Conservation (phyloP, 2,888 invertebrate species). For the Galerucella pusilla region DNA sequence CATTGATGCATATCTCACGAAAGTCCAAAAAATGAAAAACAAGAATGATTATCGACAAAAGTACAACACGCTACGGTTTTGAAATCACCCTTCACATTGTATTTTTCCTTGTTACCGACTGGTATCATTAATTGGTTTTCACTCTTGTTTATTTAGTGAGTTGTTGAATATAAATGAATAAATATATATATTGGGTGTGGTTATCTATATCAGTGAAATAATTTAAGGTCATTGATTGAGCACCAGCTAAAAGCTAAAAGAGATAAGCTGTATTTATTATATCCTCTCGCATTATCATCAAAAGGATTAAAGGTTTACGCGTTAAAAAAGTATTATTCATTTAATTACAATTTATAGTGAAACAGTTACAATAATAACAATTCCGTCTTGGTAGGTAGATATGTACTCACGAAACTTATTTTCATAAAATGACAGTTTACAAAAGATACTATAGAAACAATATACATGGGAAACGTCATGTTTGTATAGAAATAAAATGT, state of each 20-base stretch:
- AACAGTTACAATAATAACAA: too few species aligned
- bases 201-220: conserved; percentile 51
- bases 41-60: conserved; percentile 25
- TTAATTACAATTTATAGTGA: not conserved
- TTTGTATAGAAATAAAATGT: not conserved
- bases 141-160: conserved; percentile 55
- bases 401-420: too few species aligned
- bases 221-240: conserved; percentile 43
- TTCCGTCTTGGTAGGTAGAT: too few species aligned
- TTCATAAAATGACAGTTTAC: too few species aligned
- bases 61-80: conserved; percentile 38
- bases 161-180: conserved; percentile 55
- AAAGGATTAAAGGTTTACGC: not conserved
- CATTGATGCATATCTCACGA: conserved; percentile 30
- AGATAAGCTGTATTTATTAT: conserved; percentile 27
- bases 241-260: conserved; percentile 34
- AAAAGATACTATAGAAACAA: too few species aligned
- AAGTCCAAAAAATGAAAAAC: conserved; percentile 31
- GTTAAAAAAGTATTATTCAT: not conserved
- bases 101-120: conserved; percentile 39
- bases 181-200: conserved; percentile 53
- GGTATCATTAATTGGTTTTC: conserved; percentile 57
- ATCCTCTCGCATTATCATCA: conserved; percentile 27
- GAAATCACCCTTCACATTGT: conserved; percentile 50
- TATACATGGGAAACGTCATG: too few species aligned